Evolutionary conservation across 2,113 vertebrate species (phyloP), one percentile per base, ranked within the genome.

Genomic region (Arothron firmamentum): DNA sequence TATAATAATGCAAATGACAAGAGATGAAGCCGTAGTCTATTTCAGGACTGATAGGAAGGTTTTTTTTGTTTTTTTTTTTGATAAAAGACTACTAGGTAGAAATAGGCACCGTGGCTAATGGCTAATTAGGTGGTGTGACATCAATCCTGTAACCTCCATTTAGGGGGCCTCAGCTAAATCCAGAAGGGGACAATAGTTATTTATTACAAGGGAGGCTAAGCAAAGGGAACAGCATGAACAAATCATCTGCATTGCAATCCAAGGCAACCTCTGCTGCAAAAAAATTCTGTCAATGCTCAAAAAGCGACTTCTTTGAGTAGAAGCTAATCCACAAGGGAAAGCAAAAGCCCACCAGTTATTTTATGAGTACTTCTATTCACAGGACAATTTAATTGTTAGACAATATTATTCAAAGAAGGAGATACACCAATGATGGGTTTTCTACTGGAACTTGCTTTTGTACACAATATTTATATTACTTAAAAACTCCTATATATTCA

Each of bases 41-140:
- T 70, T 67, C 52, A 52, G 58, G n/a, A 51, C 46, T 50, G 64
- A 65, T 62, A n/a, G 59, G 45, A 72, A n/a, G n/a, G n/a, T n/a
- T n/a, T n/a, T n/a, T n/a, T 6, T 48, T 69, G 60, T 52, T 34
- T 19, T 53, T 65, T 55, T 51, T 25, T 43, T 46, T 23, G 54
- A 77, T 76, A 58, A 55, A 78, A 25, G 70, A 65, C 70, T 70
- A 51, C 48, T 46, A 51, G 45, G 47, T 46, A 73, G 47, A 81
- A 68, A 80, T 66, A 72, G 71, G 74, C 74, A 82, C 50, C 60
- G 28, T 31, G 34, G 34, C 34, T 38, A 38, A 56, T 38, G 59
- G 65, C 56, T 82, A 72, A 82, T 82, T 78, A 78, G 68, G 46
- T 70, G 62, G 54, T 10, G 2, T 74, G 77, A 57, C 70, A 68